Evolutionary conservation across 2,113 vertebrate species (phyloP), one percentile per base, ranked within the genome.

Genomic region (Empidonax alnorum): DNA sequence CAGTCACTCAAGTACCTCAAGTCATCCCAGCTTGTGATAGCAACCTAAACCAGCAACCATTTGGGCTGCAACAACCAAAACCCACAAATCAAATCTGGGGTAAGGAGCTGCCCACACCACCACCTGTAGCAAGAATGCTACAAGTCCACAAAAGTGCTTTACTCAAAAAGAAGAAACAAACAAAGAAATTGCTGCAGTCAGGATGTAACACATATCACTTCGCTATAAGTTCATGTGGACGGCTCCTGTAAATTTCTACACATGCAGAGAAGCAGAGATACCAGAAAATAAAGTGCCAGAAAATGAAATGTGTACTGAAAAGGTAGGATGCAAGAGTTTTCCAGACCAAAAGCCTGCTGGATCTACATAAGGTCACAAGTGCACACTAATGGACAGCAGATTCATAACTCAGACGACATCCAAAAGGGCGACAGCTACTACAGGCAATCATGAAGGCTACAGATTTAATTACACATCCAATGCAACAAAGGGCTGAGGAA

Each of bases 21-120:
- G 8, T 41, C 15, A 72, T 24, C 20, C n/a, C 47, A 56, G 46
- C 27, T 67, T 46, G 14, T 2, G 1, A 42, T 7, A 74, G 15
- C 33, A 82, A 82, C 10, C 11, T 44, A 62, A 75, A 78, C 3
- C 14, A 74, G 20, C 35, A 82, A 39, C 12, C 15, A 42, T 46
- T 55, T 42, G 23, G 30, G 15, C 6, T 78, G 10, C 46, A 72
- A 65, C 22, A 84, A 39, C 21, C 21, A 50, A 59, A 13, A 62
- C 3, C 35, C 27, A 65, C 17, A 86, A 81, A 81, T 37, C 46
- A 35, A 83, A 3, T 42, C 30, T 27, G 9, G 33, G 8, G 53
- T 55, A 53, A 66, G 1, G 3, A 69, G 5, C 16, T 63, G 23
- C 37, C 23, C 76, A 71, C 0, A 0, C 30, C 53, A 28, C 17